Evolutionary conservation across 2,888 invertebrate genomes (phyloP), one percentile per base, ranked within the genome.

Genomic region (Crioceris asparagi): DNA sequence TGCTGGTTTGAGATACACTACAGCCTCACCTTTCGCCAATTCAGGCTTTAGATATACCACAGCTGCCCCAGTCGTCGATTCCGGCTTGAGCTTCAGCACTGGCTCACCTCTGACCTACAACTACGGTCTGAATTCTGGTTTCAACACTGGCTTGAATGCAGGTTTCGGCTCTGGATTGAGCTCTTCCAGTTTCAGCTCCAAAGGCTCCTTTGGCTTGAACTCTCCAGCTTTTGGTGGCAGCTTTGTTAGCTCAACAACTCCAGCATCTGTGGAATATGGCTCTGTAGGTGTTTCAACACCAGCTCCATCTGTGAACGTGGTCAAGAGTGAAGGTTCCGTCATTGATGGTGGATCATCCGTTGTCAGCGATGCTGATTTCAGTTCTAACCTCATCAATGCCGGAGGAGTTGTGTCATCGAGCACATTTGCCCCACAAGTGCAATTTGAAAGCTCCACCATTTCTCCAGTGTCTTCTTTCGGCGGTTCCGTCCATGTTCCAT

Each of bases 211-310:
- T 19, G 12, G 14, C 15, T 6, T 33, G 3, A 14, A 33, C 23
- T 33, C 10, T 38, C 37, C 2, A 14, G 18, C 14, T 37, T 32
- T 15, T 18, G 18, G 4, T 15, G 26, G 10, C 17, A n/a, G 27
- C 4, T 4, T 35, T 10, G 19, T 32, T 11, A 30, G 31, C 17
- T 23, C 29, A 8, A 25, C 36, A 11, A 21, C 29, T 10, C 29
- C 21, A 11, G 25, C 36, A 31, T 15, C 19, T 32, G 17, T 31
- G 31, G 31, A 14, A 8, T 37, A 31, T 6, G 32, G 37, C 18
- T 32, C 37, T 16, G 29, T 35, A n/a, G n/a, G n/a, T n/a, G n/a
- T n/a, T n/a, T n/a, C n/a, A n/a, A n/a, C 26, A 4, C n/a, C 26
- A 5, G 11, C 26, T 3, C 12, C 26, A 26, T 12, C 26, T 26